Percentiles rank a stretch among this genome's conserved stretches.
phyloP scores from a whole-genome alignment of 2,797 vertebrate species.

The Neomorphus geoffroyi region DNA sequence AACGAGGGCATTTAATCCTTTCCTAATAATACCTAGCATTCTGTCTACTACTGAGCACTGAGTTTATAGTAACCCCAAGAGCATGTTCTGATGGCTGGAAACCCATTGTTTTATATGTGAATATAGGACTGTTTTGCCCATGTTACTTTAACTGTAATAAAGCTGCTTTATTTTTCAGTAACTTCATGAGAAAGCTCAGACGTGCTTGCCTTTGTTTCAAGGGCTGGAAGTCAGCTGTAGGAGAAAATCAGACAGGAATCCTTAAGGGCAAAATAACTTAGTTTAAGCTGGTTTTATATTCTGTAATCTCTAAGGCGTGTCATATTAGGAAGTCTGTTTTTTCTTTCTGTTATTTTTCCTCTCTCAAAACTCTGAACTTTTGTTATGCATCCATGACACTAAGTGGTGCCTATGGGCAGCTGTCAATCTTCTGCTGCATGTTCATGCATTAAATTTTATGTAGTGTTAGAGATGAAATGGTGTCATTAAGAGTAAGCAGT shows the following conservation, averaged over 20 bases:
- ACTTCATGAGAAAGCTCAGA: neutral
- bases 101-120: neutral
- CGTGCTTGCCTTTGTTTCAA: neutral
- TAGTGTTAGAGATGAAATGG: constrained; percentile 21
- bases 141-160: neutral
- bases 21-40: neutral
- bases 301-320: neutral
- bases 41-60: neutral
- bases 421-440: constrained; percentile 22
- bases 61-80: neutral
- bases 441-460: constrained; percentile 18
- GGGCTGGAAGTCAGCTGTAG: constrained; percentile 45
- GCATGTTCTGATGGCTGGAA: neutral
- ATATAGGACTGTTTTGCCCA: neutral
- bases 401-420: constrained; percentile 16
- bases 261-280: constrained; percentile 5
- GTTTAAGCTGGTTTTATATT: neutral
- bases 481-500: neutral
- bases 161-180: neutral
- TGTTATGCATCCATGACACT: constrained; percentile 4
- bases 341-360: neutral
- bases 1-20: neutral
- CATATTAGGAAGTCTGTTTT: neutral
- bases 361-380: neutral
- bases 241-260: constrained; percentile 24